A percentile compares a stretch with the other conserved stretches of the same genome.
Evolutionary conservation across 2,888 invertebrate genomes (phyloP).

Genomic region (Acronicta aceris): DNA sequence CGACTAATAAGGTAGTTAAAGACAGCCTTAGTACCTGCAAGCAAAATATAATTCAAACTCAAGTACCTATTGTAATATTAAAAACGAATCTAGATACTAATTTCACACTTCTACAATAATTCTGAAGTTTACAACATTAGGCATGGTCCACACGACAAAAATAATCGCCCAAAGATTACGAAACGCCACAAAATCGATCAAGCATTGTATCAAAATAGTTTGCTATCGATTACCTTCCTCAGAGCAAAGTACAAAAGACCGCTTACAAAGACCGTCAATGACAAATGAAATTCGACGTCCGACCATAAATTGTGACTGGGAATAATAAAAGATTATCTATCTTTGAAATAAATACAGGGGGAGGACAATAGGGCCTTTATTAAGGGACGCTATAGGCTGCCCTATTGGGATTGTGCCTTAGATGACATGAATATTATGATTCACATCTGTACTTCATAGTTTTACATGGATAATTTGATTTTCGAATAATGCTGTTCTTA

Average conservation of each 20-base stretch:
- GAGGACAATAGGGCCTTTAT: slow-evolving; percentile 84
- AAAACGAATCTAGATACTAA: slow-evolving; percentile 5
- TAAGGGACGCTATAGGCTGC: slow-evolving; percentile 70
- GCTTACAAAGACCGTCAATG: slow-evolving; percentile 67
- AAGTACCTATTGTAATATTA: no score
- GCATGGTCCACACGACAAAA: slow-evolving; percentile 14
- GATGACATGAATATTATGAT: slow-evolving; percentile 40
- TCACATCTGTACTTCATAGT: slow-evolving; percentile 60
- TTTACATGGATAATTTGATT: slow-evolving; percentile 38
- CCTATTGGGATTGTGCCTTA: slow-evolving; percentile 32
- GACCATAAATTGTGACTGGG: slow-evolving; percentile 82
- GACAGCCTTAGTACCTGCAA: no score
- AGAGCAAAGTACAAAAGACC: slow-evolving; percentile 54
- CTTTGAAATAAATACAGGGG: slow-evolving; percentile 84
- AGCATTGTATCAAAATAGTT: slow-evolving; percentile 40
- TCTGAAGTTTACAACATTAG: slow-evolving; percentile 8
- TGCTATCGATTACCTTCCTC: slow-evolving; percentile 49
- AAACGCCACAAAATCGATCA: slow-evolving; percentile 38
- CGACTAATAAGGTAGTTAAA: no score
- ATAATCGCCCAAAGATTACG: slow-evolving; percentile 26
- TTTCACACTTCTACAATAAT: slow-evolving; percentile 18
- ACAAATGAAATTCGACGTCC: slow-evolving; percentile 84
- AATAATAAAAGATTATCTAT: slow-evolving; percentile 87
- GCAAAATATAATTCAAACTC: no score
- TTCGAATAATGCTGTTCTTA: not conserved